These are phyloP conservation scores for Ataeniobius toweri DNA, from an alignment of 2,797 vertebrate genomes.

Conservation along the genomic window DNA sequence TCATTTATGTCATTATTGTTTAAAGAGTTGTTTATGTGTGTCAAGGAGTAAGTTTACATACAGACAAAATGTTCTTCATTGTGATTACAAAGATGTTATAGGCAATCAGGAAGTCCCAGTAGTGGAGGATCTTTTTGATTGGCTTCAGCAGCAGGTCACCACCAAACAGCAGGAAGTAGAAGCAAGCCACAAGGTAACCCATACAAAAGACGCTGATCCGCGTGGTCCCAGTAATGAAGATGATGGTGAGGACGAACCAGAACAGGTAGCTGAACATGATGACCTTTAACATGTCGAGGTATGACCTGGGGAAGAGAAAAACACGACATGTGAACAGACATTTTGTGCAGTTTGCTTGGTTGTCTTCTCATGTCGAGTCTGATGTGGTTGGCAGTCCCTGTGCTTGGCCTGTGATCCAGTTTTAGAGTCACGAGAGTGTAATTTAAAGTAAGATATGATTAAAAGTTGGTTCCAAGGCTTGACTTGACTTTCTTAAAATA, in stretches of 20 bases:
- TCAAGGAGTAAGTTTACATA: slow-evolving; percentile 69
- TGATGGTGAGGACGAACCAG: slow-evolving; percentile 99
- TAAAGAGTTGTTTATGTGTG: not conserved
- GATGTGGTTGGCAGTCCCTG: not conserved
- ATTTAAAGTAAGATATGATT: not conserved
- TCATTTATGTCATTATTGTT: not conserved
- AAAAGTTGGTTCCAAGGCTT: no score
- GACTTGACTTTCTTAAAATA: no score
- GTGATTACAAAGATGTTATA: slow-evolving; percentile 99
- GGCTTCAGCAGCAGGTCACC: slow-evolving; percentile 94
- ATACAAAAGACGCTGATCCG: slow-evolving; percentile 98
- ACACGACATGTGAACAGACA: not conserved
- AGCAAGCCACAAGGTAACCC: slow-evolving; percentile 98
- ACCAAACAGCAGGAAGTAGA: slow-evolving; percentile 98
- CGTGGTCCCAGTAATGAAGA: slow-evolving; percentile 99
- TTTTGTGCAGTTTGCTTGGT: not conserved
- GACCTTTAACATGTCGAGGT: slow-evolving; percentile 98
- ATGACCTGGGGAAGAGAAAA: slow-evolving; percentile 81
- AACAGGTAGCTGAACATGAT: slow-evolving; percentile 98
- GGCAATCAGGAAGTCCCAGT: slow-evolving; percentile 98
- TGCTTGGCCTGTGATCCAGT: not conserved
- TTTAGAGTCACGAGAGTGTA: not conserved
- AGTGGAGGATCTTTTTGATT: slow-evolving; percentile 94
- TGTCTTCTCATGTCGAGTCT: not conserved
- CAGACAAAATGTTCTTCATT: slow-evolving; percentile 98